phyloP scores from a whole-genome alignment of 2,797 vertebrate species.

The Sebastolobus alascanus region DNA sequence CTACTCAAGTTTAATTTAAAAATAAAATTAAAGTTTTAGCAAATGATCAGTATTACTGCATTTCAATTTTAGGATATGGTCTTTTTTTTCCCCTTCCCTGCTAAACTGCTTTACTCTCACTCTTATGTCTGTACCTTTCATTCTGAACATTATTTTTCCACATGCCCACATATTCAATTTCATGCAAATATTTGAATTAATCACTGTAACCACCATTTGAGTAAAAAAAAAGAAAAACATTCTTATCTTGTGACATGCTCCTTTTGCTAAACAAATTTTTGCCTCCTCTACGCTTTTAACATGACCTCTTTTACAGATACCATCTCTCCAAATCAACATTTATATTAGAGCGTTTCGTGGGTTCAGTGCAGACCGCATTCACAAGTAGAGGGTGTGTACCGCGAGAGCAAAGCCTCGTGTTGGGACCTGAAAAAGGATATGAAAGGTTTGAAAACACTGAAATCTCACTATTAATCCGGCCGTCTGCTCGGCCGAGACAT shows the following conservation, averaged over 20 bases:
- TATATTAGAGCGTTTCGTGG: constrained; percentile 61
- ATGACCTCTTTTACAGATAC: constrained; percentile 53
- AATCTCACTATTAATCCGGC: constrained; percentile 65
- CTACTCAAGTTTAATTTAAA: constrained; percentile 9
- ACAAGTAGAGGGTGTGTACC: constrained; percentile 22
- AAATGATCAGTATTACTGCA: neutral
- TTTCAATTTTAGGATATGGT: constrained; percentile 11
- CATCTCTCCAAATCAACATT: constrained; percentile 72
- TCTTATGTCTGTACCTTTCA: constrained; percentile 13
- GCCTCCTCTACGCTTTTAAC: constrained; percentile 23
- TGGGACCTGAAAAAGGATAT: constrained; percentile 51
- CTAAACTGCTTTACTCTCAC: constrained; percentile 23
- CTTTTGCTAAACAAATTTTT: constrained; percentile 50
- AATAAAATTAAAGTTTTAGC: constrained; percentile 50
- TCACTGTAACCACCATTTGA: constrained; percentile 36
- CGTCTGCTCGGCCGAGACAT: constrained; percentile 48
- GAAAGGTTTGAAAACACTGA: constrained; percentile 65
- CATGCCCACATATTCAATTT: constrained; percentile 55
- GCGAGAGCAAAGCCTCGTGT: constrained; percentile 34
- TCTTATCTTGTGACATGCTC: constrained; percentile 60
- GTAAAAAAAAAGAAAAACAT: constrained; percentile 30
- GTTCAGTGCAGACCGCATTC: constrained; percentile 27
- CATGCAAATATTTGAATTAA: constrained; percentile 62
- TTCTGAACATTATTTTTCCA: constrained; percentile 41
- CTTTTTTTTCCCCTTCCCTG: neutral